Base-by-base conservation (phyloP, 2,797 vertebrate genomes). In the Arremon brunneinucha region DNA sequence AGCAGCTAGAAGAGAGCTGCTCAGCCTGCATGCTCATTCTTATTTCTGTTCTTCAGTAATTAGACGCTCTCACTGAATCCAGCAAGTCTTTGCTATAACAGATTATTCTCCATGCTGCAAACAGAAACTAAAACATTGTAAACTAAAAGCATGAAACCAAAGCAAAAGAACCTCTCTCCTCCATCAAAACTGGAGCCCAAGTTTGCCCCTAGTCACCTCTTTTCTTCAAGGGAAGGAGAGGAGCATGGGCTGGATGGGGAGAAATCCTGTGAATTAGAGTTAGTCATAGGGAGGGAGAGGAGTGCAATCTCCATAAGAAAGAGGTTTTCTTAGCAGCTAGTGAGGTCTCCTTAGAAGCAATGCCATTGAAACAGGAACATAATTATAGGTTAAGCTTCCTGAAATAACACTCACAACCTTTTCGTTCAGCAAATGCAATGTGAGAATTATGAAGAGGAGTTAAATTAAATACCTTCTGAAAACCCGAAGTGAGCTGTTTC, bases 351-450 rank as follows among this genome's bases (percentile, higher is more conserved):
- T 86, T 90, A 76, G 85, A 96, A 94, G 85, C 0, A 0, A 60
- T 84, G 76, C 74, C 87, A 94, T 93, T 96, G 93, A 97, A 94
- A 75, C 70, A 90, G 87, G 80, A 95, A 77, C 67, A 50, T 94
- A 96, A 97, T 97, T 95, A 94, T 34, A 93, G 91, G 95, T 95
- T 97, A 93, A 90, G 87, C 80, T 77, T 93, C 56, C 78, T 84
- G 63, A 94, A 94, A 95, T 96, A 96, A 95, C 59, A 86, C 80
- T 86, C 44, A 57, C 43, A 91, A 68, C 35, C 35, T 71, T 70
- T 92, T 72, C 70, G 44, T 87, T 88, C 77, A 93, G 77, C 60
- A 79, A 91, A 70, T 64, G 59, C 9, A 9, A 87, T 74, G 83
- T 91, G 67, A 92, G 80, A 67, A 81, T 84, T 20, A 12, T 93